These are phyloP conservation scores for Cerceris ruficornis DNA, from an alignment of 2,888 invertebrate species.

Conservation along the genomic window DNA sequence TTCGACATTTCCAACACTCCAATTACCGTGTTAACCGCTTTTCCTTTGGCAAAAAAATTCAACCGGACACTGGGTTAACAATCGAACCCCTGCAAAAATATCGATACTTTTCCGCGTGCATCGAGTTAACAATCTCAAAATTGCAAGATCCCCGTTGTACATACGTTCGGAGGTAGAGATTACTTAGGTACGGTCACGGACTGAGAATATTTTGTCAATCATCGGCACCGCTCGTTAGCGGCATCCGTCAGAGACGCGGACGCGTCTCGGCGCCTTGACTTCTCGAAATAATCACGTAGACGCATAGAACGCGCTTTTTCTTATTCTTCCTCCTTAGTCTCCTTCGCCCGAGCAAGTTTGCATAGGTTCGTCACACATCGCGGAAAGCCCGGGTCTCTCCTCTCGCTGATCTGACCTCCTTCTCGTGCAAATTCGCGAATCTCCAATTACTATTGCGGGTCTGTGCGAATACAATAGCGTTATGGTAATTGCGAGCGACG, in stretches of 20 bases:
- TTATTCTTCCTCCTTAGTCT: conserved; percentile 23
- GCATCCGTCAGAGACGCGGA: conserved; percentile 70
- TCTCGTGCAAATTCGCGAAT: too few species aligned
- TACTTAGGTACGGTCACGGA: conserved; percentile 53
- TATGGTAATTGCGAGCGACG: too few species aligned
- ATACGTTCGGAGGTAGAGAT: conserved; percentile 22
- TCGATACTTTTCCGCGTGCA: neutral
- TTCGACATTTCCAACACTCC: too few species aligned
- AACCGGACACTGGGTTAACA: neutral
- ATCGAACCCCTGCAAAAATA: neutral
- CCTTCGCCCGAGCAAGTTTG: conserved; percentile 8
- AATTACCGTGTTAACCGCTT: neutral
- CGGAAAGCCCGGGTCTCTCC: neutral
- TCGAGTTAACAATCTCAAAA: neutral
- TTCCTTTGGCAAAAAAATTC: neutral
- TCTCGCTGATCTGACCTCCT: too few species aligned
- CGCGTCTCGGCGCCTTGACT: conserved; percentile 66
- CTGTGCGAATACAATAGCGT: too few species aligned
- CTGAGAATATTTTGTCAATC: conserved; percentile 80
- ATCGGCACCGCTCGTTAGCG: conserved; percentile 77
- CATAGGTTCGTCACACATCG: neutral
- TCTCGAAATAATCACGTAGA: conserved; percentile 74
- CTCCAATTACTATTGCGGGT: neutral
- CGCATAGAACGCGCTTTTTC: conserved; percentile 50
- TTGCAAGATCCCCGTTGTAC: conserved; percentile 4